Percentiles rank a stretch among this genome's conserved stretches.
phyloP scores from a whole-genome alignment of 2,797 vertebrate genomes.

The Apogon hyalosoma region DNA sequence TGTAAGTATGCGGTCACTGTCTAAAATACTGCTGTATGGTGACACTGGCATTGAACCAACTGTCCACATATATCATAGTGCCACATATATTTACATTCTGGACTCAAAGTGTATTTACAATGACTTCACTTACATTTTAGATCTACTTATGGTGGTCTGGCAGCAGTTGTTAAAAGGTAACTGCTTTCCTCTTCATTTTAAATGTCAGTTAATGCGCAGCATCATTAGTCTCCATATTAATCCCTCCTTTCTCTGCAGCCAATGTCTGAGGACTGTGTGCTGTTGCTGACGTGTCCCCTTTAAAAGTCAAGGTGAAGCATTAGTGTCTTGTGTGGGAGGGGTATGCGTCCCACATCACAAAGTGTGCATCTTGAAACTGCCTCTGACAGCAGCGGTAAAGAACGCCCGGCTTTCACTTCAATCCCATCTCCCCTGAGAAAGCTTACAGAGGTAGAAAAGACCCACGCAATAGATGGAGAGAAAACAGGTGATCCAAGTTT shows the following conservation, averaged over 20 bases:
- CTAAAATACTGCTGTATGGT: too few relatives aligned
- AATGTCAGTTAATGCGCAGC: slow-evolving; percentile 40
- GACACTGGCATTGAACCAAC: too few relatives aligned
- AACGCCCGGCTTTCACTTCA: slow-evolving; percentile 48
- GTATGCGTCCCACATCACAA: slow-evolving; percentile 23
- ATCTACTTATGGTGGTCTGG: not conserved
- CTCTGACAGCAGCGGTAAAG: slow-evolving; percentile 50
- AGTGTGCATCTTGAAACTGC: slow-evolving; percentile 44
- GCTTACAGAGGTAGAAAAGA: slow-evolving; percentile 37
- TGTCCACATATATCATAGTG: too few relatives aligned
- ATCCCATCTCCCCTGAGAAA: slow-evolving; percentile 64
- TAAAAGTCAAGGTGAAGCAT: slow-evolving; percentile 75
- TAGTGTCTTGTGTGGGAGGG: slow-evolving; percentile 41
- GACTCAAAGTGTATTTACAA: not conserved
- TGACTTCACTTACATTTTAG: not conserved
- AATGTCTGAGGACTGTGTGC: slow-evolving; percentile 33
- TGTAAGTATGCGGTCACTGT: too few relatives aligned
- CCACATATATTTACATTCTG: not conserved
- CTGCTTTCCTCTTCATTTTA: slow-evolving; percentile 25
- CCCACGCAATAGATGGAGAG: slow-evolving; percentile 25
- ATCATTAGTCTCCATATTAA: slow-evolving; percentile 65
- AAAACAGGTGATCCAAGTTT: slow-evolving; percentile 35
- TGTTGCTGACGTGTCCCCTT: slow-evolving; percentile 52
- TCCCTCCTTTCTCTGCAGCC: slow-evolving; percentile 35
- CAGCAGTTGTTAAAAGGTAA: slow-evolving; percentile 19